phyloP scores from a whole-genome alignment of 2,888 invertebrate genomes.

The Latrodectus elegans region DNA sequence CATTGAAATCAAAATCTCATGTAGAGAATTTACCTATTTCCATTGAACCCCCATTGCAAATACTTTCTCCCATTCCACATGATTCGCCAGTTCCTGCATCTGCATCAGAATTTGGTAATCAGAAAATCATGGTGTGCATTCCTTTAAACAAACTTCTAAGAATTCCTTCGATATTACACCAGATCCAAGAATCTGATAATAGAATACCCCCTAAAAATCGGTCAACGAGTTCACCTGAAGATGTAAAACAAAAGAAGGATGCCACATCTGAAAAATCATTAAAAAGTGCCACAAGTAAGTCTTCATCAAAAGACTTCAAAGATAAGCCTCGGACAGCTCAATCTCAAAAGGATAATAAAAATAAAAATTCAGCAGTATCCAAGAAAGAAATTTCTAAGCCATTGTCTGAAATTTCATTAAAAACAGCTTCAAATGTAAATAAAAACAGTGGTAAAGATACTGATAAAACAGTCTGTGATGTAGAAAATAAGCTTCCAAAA shows the following conservation, averaged over 20 bases:
- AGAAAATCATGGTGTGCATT: slow-evolving; percentile 63
- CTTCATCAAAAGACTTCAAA: slow-evolving; percentile 50
- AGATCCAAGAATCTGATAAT: slow-evolving; percentile 12
- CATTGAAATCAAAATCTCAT: slow-evolving; percentile 24
- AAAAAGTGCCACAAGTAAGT: slow-evolving; percentile 26
- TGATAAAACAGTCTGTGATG: slow-evolving; percentile 24
- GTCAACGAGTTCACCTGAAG: slow-evolving; percentile 2
- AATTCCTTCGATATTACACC: slow-evolving; percentile 23
- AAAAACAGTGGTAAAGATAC: slow-evolving; percentile 44
- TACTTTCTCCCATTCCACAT: slow-evolving; percentile 63
- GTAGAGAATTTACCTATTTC: slow-evolving; percentile 25
- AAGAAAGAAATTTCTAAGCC: slow-evolving; percentile 16
- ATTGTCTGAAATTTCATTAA: slow-evolving; percentile 7
- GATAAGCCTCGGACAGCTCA: slow-evolving; percentile 43
- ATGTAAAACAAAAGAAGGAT: slow-evolving; percentile 32
- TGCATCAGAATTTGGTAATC: slow-evolving; percentile 55
- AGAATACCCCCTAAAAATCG: slow-evolving; percentile 11
- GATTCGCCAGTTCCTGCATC: slow-evolving; percentile 38
- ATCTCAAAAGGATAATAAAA: not conserved
- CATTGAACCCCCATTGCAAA: slow-evolving; percentile 30
- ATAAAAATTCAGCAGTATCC: not conserved
- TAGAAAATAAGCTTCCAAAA: slow-evolving; percentile 45
- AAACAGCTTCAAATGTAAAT: slow-evolving; percentile 28
- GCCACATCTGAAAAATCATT: not conserved
- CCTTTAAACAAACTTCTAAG: slow-evolving; percentile 50